Evolutionary conservation across 2,797 vertebrate genomes (phyloP), one percentile per base, ranked within the genome.

Genomic region (Sternarchorhynchus goeldii): DNA sequence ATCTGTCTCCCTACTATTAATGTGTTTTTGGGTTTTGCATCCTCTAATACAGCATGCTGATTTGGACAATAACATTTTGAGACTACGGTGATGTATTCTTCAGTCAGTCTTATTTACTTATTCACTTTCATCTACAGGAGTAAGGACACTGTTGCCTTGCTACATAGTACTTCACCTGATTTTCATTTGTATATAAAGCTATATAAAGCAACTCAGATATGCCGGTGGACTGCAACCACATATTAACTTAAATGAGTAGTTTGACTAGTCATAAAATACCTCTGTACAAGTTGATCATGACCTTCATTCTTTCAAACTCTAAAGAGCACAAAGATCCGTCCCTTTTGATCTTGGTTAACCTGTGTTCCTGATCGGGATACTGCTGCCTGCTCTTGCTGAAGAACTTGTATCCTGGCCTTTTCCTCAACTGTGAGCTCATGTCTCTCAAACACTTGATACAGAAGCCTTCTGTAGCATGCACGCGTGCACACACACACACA

Each of bases 281-380:
- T 25, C 25, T 25, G 25, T 25, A 25, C 25, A 25, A 25, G 25
- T 25, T 65, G 8, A 79, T 45, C 71, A 82, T 55, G 76, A 60
- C 76, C 32, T 25, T 82, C 25, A 82, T 10, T 50, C 65, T 69
- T 12, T 75, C 64, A 56, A 82, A 82, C 70, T 81, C 79, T 76
- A 32, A 81, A 65, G 14, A 80, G 76, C 39, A 82, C 57, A 82
- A 62, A 74, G 70, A 78, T 82, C 12, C 57, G 36, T 66, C 41
- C 29, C 77, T 79, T 82, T 20, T 36, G 58, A 20, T 79, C 53
- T 17, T 50, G 34, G 25, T 82, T 78, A 29, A 53, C 53, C 6
- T 67, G 41, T 66, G 41, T 77, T 39, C 36, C 36, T 39, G 36
- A 39, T 21, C 75, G 2, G 25, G 75, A 69, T 63, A 59, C 39